Conservation (phyloP, 2,797 vertebrate genomes). For the Fistularia commersonii region DNA sequence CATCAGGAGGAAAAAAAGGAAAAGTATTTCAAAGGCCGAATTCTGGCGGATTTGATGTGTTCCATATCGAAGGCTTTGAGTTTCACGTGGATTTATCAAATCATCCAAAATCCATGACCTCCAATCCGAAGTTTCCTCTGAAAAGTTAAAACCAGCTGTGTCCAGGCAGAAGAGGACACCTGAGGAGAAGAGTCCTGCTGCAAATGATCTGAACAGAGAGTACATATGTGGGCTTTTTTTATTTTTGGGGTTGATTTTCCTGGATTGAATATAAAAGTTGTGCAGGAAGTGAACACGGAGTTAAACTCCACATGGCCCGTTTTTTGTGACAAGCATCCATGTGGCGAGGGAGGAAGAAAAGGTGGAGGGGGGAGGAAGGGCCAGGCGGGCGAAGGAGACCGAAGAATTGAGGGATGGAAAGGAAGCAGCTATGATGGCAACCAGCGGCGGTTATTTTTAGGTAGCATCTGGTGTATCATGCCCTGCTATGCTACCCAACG, state of each 20-base stretch:
- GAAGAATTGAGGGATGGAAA: slow-evolving; percentile 29
- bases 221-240: background rate
- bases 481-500: slow-evolving; percentile 37
- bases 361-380: slow-evolving; percentile 8
- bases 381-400: background rate
- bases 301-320: slow-evolving; percentile 2
- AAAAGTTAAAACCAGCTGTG: no score
- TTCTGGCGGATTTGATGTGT: no score
- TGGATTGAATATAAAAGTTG: slow-evolving; percentile 1
- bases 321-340: slow-evolving; percentile 28
- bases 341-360: slow-evolving; percentile 37
- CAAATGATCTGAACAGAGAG: background rate
- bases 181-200: background rate
- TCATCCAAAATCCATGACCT: no score
- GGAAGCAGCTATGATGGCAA: slow-evolving; percentile 12
- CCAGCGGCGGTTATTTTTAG: slow-evolving; percentile 47
- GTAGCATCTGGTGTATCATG: slow-evolving; percentile 40
- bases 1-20: no score
- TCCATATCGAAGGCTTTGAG: no score
- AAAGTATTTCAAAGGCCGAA: no score
- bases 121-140: no score
- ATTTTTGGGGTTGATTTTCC: no score
- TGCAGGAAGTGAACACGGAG: slow-evolving; percentile 19
- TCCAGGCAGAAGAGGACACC: background rate
- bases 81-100: no score